Base-by-base conservation (phyloP, 2,888 invertebrate species). In the Megastigmus dorsalis region DNA sequence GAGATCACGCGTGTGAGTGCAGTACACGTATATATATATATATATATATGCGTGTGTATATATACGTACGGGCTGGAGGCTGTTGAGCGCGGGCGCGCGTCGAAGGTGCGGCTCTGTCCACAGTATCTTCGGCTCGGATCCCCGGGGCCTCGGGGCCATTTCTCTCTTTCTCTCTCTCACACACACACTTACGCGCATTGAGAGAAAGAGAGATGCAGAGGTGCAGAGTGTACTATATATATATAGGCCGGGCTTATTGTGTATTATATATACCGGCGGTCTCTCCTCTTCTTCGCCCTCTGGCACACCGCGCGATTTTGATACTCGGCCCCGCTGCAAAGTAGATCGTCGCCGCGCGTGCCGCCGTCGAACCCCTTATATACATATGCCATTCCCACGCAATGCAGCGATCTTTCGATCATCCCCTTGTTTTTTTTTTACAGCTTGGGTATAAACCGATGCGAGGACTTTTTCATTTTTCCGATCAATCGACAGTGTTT, bases 51-150 rank as follows among this genome's bases (percentile, higher is more conserved):
- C 80, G 80, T 13, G 77, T 79, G n/a, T n/a, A n/a, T n/a, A n/a
- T n/a, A n/a, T n/a, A n/a, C n/a, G n/a, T n/a, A n/a, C n/a, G n/a
- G n/a, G n/a, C n/a, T n/a, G n/a, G n/a, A n/a, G n/a, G n/a, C n/a
- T n/a, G n/a, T n/a, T n/a, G n/a, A n/a, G n/a, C n/a, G n/a, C n/a
- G 82, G 81, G 80, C 78, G 80, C 79, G 79, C 82, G 79, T 80
- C 79, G 81, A 84, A 85, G 85, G 85, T 84, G 86, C 85, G 85
- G 85, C 84, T 83, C 81, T 80, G 82, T 82, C 82, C 82, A 80
- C 82, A 83, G 84, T 85, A 83, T 80, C 81, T 82, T 48, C 20
- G 60, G 57, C 57, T 65, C n/a, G 63, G 54, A 66, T 69, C 68
- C 72, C 59, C 67, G 52, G 45, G 50, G 57, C 72, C 75, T 18